Evolutionary conservation across 2,113 vertebrate genomes (phyloP).

Genomic region (Chroicocephalus ridibundus): DNA sequence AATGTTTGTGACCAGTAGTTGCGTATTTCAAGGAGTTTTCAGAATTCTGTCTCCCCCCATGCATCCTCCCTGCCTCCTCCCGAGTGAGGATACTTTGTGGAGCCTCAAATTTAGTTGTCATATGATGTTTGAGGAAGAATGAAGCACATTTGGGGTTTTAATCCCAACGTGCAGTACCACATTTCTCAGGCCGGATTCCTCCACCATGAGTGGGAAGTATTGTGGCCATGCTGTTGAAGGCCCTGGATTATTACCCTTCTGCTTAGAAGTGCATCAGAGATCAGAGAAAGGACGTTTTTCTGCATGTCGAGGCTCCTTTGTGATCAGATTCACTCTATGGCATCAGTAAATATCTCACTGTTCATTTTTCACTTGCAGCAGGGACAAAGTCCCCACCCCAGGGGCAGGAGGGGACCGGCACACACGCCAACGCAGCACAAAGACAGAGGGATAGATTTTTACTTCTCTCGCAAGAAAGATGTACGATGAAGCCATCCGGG

Average conservation of each 20-base stretch:
- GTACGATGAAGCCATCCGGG: background rate
- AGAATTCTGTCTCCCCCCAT: background rate
- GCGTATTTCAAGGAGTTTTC: background rate
- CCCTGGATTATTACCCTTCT: background rate
- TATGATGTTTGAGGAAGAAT: background rate
- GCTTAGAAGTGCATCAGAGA: background rate
- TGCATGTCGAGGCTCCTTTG: background rate
- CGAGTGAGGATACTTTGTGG: background rate
- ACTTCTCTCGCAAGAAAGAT: constrained; percentile 79
- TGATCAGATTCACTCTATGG: background rate
- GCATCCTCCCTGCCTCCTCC: background rate
- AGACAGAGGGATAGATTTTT: constrained; percentile 81
- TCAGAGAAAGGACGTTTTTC: background rate
- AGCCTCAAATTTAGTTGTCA: background rate
- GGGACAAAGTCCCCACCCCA: constrained; percentile 33
- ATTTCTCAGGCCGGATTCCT: background rate
- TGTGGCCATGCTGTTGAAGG: background rate
- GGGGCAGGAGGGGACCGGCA: constrained; percentile 69
- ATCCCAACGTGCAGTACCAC: background rate
- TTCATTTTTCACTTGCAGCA: constrained; percentile 21
- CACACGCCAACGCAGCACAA: constrained; percentile 57
- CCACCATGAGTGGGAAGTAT: background rate
- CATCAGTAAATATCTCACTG: background rate
- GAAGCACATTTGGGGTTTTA: background rate
- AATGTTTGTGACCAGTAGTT: background rate